phyloP scores from a whole-genome alignment of 2,797 vertebrate genomes.

The Bradypodion pumilum region DNA sequence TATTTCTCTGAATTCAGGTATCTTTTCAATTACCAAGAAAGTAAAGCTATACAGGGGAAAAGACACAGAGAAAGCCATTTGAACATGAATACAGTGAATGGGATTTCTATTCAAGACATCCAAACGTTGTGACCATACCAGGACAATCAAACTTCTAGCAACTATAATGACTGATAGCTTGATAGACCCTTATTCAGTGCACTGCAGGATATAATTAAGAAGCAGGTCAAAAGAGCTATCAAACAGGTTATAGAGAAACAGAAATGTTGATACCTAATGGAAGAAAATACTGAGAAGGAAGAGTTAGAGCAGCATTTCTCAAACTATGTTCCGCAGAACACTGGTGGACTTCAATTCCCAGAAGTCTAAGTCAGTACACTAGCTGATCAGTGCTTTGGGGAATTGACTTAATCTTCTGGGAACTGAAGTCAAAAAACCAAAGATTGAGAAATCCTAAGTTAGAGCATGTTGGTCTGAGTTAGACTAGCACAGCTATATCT shows the following conservation, averaged over 20 bases:
- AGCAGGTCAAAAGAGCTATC: conserved; percentile 18
- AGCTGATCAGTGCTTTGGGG: no score
- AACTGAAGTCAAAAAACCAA: no score
- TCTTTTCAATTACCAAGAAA: conserved; percentile 49
- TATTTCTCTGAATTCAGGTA: conserved; percentile 40
- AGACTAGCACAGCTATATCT: no score
- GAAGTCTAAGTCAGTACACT: no score
- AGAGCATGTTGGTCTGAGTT: no score
- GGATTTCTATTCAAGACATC: conserved; percentile 62
- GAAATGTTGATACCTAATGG: conserved; percentile 25
- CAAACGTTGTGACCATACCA: conserved; percentile 57
- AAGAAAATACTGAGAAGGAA: no score
- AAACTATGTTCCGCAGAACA: no score
- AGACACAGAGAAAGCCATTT: conserved; percentile 55
- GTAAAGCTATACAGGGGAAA: conserved; percentile 47
- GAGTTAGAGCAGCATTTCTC: no score
- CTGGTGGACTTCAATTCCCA: no score
- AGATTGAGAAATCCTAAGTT: no score
- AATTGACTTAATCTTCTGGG: no score
- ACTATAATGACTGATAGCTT: conserved; percentile 41
- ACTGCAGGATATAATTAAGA: conserved; percentile 56
- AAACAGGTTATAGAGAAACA: conserved; percentile 39
- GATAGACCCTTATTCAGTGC: conserved; percentile 40
- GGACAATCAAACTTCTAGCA: conserved; percentile 53
- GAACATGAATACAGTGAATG: conserved; percentile 53